Evolutionary conservation across 2,888 invertebrate genomes (phyloP).

Genomic region (Hirtodrosophila confusa): DNA sequence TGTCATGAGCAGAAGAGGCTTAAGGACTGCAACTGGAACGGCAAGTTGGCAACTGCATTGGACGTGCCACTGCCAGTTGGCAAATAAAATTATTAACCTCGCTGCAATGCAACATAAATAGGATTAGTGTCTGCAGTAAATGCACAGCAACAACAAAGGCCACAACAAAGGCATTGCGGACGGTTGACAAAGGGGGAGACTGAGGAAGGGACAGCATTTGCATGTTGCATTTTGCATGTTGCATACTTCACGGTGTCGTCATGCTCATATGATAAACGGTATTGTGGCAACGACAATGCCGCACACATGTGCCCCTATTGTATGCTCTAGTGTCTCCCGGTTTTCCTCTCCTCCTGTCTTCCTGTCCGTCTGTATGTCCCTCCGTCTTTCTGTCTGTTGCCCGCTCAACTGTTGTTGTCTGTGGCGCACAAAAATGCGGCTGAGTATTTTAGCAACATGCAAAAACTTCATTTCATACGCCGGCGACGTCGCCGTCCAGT

Average conservation of each 20-base stretch:
- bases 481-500: constrained; percentile 64
- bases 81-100: constrained; percentile 79
- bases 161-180: constrained; percentile 28
- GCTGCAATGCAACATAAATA: constrained; percentile 78
- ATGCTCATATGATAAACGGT: constrained; percentile 70
- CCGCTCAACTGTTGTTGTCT: constrained; percentile 43
- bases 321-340: not conserved
- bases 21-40: constrained; percentile 38
- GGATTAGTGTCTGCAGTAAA: constrained; percentile 78
- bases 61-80: constrained; percentile 63
- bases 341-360: not conserved
- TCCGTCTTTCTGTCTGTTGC: constrained; percentile 3
- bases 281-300: constrained; percentile 57
- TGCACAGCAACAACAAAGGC: constrained; percentile 44
- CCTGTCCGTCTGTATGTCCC: not conserved
- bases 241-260: constrained; percentile 70
- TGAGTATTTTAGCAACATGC: constrained; percentile 71
- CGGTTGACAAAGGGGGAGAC: not conserved
- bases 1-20: constrained; percentile 75
- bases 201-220: constrained; percentile 32
- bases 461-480: constrained; percentile 74
- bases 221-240: constrained; percentile 68
- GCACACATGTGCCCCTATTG: constrained; percentile 55
- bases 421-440: constrained; percentile 67
- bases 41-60: constrained; percentile 43